phyloP scores from a whole-genome alignment of 2,888 invertebrate genomes.

The Hipparchia semele region DNA sequence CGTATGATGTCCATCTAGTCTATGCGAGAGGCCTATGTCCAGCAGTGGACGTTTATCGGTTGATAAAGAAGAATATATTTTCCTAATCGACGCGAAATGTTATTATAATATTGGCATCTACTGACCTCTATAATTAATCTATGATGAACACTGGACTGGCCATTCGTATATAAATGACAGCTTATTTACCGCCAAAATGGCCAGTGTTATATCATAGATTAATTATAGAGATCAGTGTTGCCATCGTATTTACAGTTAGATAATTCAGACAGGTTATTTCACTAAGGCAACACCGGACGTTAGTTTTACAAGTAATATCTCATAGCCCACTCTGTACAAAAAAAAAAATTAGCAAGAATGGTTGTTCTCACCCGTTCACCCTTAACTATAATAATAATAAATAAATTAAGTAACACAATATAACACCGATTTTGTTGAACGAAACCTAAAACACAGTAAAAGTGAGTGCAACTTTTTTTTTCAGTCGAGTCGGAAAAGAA shows the following conservation, averaged over 20 bases:
- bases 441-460: neutral
- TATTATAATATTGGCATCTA: neutral
- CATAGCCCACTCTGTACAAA: conserved; percentile 35
- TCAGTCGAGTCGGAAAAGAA: neutral
- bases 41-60: too few relatives aligned
- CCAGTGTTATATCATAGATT: too few relatives aligned
- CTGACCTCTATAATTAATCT: too few relatives aligned
- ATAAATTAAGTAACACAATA: conserved; percentile 77
- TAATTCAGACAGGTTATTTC: conserved; percentile 10
- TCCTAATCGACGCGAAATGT: conserved; percentile 10
- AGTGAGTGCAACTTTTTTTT: neutral
- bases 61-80: neutral
- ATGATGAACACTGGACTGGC: too few relatives aligned
- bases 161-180: too few relatives aligned
- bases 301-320: conserved; percentile 23
- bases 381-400: conserved; percentile 48
- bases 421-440: neutral
- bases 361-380: conserved; percentile 45
- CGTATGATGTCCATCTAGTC: too few relatives aligned
- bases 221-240: neutral
- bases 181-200: too few relatives aligned
- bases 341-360: conserved; percentile 62
- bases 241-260: neutral
- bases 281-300: conserved; percentile 48
- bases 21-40: too few relatives aligned